A percentile compares a stretch with the other conserved stretches of the same genome.
Conservation (phyloP, 2,797 vertebrate genomes). For the Sciaenops ocellatus region DNA sequence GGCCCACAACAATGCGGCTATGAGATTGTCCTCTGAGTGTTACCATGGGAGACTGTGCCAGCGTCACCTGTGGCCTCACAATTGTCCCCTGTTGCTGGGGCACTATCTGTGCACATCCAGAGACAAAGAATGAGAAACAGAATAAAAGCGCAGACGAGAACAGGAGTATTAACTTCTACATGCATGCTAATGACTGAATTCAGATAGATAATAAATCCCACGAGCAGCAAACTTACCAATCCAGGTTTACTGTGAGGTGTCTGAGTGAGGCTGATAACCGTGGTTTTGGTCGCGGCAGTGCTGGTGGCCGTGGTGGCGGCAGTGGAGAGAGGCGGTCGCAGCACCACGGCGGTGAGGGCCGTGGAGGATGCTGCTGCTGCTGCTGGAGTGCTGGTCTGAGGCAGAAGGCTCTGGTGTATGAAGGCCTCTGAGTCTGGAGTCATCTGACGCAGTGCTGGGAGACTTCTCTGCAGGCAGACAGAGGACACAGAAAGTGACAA, state of each 20-base stretch:
- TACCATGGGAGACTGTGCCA: constrained; percentile 92
- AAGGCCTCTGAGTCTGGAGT: constrained; percentile 93
- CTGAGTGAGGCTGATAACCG: constrained; percentile 92
- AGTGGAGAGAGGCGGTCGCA: constrained; percentile 84
- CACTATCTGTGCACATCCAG: constrained; percentile 59
- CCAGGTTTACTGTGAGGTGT: constrained; percentile 88
- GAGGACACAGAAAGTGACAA: not conserved
- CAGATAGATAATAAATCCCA: not conserved
- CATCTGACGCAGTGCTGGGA: constrained; percentile 93
- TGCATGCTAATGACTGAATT: not conserved
- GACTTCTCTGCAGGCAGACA: constrained; percentile 87
- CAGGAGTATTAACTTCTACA: not conserved
- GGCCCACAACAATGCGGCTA: constrained; percentile 90
- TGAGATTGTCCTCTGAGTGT: constrained; percentile 88
- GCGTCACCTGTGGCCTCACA: constrained; percentile 89
- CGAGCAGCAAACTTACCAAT: constrained; percentile 83
- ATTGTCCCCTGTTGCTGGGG: constrained; percentile 89
- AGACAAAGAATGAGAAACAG: constrained; percentile 15
- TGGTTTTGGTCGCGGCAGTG: constrained; percentile 80
- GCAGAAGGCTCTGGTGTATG: constrained; percentile 94
- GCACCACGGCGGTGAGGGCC: constrained; percentile 88
- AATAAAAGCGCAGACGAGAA: not conserved
- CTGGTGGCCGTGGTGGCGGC: constrained; percentile 78
- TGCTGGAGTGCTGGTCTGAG: constrained; percentile 83
- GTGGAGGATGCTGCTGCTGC: constrained; percentile 84